Conservation (phyloP, 2,888 invertebrate species). For the Heliconius sara region DNA sequence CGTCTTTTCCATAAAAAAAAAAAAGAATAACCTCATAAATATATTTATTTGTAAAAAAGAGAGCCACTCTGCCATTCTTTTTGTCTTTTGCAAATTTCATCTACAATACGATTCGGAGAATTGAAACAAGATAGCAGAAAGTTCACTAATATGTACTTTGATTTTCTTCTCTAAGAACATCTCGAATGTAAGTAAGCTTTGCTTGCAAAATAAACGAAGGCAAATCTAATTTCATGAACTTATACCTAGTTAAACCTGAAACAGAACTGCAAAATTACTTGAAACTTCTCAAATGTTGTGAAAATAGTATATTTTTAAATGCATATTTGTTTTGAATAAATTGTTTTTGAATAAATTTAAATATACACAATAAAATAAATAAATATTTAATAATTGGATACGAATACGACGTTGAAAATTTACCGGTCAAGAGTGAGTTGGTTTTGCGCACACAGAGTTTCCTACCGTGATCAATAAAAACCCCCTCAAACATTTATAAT, state of each 20-base stretch:
- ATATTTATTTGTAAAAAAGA: neutral
- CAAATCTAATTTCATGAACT: conserved; percentile 44
- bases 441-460: no score
- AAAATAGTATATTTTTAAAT: neutral
- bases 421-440: no score
- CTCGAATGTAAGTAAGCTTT: conserved; percentile 33
- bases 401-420: no score
- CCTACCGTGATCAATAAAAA: neutral
- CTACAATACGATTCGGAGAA: conserved; percentile 20
- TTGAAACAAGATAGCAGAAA: conserved; percentile 20
- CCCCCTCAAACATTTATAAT: no score
- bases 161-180: conserved; percentile 28
- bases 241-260: conserved; percentile 34
- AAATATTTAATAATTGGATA: neutral
- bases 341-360: neutral
- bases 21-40: neutral
- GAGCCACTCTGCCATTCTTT: conserved; percentile 7
- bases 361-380: neutral
- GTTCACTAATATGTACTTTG: conserved; percentile 27
- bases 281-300: neutral
- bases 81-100: conserved; percentile 18
- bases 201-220: conserved; percentile 43
- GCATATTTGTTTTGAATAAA: neutral
- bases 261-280: conserved; percentile 31
- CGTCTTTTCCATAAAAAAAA: no score